A percentile compares a stretch with the other conserved stretches of the same genome.
These are phyloP conservation scores for Parelbella ahira DNA, from an alignment of 2,888 invertebrate species.

Conservation along the genomic window DNA sequence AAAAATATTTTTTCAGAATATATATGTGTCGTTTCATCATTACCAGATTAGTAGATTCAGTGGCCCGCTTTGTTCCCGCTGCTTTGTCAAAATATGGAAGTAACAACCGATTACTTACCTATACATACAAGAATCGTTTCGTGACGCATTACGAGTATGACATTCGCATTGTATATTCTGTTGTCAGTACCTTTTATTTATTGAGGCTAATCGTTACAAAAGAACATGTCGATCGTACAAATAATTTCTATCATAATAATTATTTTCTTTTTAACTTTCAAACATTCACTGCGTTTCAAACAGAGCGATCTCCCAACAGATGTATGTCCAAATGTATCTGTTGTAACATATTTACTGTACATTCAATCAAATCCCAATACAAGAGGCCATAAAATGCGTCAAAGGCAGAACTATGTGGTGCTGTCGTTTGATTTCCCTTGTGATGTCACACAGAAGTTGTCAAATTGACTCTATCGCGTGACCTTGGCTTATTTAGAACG, in stretches of 20 bases:
- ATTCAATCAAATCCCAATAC: slow-evolving; percentile 18
- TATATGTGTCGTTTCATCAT: slow-evolving; percentile 34
- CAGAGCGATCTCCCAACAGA: too few species aligned
- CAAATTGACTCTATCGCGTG: slow-evolving; percentile 41
- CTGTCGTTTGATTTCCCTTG: slow-evolving; percentile 57
- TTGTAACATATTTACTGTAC: not conserved
- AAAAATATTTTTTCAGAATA: slow-evolving; percentile 22
- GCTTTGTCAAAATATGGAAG: slow-evolving; percentile 7
- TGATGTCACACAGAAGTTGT: slow-evolving; percentile 46
- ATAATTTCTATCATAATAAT: not conserved
- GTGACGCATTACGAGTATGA: too few species aligned
- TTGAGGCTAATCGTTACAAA: too few species aligned
- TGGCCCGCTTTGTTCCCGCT: slow-evolving; percentile 5
- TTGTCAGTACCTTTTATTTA: too few species aligned
- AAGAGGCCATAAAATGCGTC: slow-evolving; percentile 58
- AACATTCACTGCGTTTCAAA: too few species aligned
- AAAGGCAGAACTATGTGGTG: slow-evolving; percentile 44
- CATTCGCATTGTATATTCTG: too few species aligned
- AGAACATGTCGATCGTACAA: too few species aligned
- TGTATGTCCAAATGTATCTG: too few species aligned
- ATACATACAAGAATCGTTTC: too few species aligned
- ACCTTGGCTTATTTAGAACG: slow-evolving; percentile 29
- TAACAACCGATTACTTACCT: slow-evolving; percentile 6
- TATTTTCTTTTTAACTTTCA: not conserved
- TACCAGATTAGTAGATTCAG: slow-evolving; percentile 33